Evolutionary conservation across 1,140 invertebrate species (phyloP).

Genomic region (Trachymyrmex septentrionalis): DNA sequence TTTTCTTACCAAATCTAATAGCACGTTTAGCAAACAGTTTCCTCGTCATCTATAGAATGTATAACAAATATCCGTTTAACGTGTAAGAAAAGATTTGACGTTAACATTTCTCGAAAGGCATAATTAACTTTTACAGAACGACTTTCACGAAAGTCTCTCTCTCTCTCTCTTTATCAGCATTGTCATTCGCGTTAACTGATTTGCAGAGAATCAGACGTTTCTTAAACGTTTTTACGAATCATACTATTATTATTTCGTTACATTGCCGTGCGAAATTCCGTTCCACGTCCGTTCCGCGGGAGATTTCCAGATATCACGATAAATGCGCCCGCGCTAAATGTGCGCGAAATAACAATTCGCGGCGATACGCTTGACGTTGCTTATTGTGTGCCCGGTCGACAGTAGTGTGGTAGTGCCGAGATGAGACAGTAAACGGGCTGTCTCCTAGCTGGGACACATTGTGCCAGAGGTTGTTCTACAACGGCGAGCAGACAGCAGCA

Average conservation of each 20-base stretch:
- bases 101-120: background rate
- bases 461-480: slow-evolving; percentile 67
- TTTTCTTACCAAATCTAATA: background rate
- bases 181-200: background rate
- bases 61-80: background rate
- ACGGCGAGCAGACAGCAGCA: slow-evolving; percentile 52
- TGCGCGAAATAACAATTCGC: slow-evolving; percentile 50
- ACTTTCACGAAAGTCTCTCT: background rate
- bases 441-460: slow-evolving; percentile 66
- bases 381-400: slow-evolving; percentile 66
- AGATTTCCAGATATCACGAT: slow-evolving; percentile 42
- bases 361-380: slow-evolving; percentile 69
- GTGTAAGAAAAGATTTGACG: background rate
- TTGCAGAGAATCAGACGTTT: background rate
- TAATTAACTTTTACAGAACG: background rate
- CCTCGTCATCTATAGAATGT: background rate
- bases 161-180: background rate
- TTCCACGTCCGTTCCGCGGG: background rate
- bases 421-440: slow-evolving; percentile 69
- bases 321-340: slow-evolving; percentile 20
- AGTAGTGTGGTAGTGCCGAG: slow-evolving; percentile 58
- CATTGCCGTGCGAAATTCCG: background rate
- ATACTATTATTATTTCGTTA: background rate
- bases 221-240: background rate
- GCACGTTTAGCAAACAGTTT: background rate